Conservation (phyloP, 2,888 invertebrate species). For the Ditula angustiorana region DNA sequence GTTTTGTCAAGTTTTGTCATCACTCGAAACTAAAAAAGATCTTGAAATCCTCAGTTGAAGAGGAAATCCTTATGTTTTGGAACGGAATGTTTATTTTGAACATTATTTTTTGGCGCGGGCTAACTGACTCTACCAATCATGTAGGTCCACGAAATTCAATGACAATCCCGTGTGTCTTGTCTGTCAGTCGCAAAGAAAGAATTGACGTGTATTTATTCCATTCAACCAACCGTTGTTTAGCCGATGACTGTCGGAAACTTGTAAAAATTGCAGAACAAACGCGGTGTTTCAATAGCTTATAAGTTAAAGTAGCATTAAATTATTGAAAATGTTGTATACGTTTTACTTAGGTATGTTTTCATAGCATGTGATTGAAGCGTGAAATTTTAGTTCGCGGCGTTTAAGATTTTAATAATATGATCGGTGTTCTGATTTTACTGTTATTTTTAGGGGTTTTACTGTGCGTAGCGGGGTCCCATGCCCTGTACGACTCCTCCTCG, state of each 20-base stretch:
- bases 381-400: constrained; percentile 51
- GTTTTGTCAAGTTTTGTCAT: too few relatives aligned
- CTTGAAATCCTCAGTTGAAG: too few relatives aligned
- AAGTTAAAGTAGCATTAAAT: constrained; percentile 55
- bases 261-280: constrained; percentile 47
- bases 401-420: constrained; percentile 51
- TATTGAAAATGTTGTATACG: constrained; percentile 65
- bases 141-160: constrained; percentile 76
- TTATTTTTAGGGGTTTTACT: constrained; percentile 72
- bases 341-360: constrained; percentile 72
- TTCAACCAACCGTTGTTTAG: constrained; percentile 46
- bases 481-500: constrained; percentile 88
- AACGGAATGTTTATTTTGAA: too few relatives aligned
- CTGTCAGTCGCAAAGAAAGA: constrained; percentile 50
- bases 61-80: too few relatives aligned
- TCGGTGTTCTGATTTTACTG: constrained; percentile 46
- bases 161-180: constrained; percentile 61
- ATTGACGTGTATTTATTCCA: constrained; percentile 70
- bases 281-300: constrained; percentile 47
- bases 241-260: constrained; percentile 51
- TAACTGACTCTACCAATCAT: constrained; percentile 65
- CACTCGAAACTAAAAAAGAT: too few relatives aligned
- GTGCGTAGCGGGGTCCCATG: constrained; percentile 65
- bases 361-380: constrained; percentile 60
- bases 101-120: constrained; percentile 48